Percentiles rank a stretch among this genome's conserved stretches.
These are phyloP conservation scores for Pitangus sulphuratus DNA, from an alignment of 2,797 vertebrate genomes.

Conservation along the genomic window DNA sequence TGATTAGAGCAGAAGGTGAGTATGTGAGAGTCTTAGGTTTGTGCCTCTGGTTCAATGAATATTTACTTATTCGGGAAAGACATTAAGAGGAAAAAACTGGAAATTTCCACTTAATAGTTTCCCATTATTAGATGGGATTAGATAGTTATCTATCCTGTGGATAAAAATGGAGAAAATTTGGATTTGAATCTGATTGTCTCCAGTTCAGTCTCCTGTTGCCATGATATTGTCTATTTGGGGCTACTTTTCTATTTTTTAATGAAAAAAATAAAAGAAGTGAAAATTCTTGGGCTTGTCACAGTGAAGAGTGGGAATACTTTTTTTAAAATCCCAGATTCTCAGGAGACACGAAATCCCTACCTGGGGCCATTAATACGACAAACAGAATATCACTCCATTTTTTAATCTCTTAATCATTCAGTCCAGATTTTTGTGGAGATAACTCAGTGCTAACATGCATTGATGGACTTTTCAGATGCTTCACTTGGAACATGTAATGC, in stretches of 20 bases:
- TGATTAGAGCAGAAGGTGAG: not conserved
- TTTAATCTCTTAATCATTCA: not conserved
- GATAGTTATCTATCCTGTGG: not conserved
- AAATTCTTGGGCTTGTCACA: not conserved
- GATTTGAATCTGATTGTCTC: not conserved
- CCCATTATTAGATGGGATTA: not conserved
- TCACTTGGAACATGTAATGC: not conserved
- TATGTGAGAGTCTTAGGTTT: not conserved
- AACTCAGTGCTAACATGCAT: not conserved
- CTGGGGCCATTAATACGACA: not conserved
- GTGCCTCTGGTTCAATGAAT: not conserved
- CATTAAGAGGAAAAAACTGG: not conserved
- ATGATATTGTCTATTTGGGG: not conserved
- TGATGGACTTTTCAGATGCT: conserved; percentile 39
- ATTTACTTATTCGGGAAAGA: not conserved
- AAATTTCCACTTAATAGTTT: not conserved
- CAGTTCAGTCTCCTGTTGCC: not conserved
- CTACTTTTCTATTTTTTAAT: not conserved
- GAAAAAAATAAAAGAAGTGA: not conserved
- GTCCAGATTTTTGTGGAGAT: not conserved
- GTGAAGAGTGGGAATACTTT: not conserved
- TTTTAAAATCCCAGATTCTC: not conserved
- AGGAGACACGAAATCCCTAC: not conserved
- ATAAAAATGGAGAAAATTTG: not conserved
- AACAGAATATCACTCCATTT: not conserved